phyloP scores from a whole-genome alignment of 2,113 vertebrate species.

The Arvicanthis niloticus region DNA sequence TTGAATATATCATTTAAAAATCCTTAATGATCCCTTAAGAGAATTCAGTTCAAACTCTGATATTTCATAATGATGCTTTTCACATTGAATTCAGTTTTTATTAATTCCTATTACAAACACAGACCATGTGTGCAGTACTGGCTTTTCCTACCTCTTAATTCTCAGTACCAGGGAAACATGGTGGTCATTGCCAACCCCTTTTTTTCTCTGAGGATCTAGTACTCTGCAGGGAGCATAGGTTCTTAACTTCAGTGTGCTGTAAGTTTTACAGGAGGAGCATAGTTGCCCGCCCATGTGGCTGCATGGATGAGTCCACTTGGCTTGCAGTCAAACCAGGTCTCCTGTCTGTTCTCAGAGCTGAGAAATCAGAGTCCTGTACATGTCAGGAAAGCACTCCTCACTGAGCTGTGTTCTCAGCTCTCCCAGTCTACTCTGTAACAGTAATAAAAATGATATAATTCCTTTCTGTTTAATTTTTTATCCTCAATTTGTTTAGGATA shows the following conservation, averaged over 20 bases:
- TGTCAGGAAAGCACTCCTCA: background rate
- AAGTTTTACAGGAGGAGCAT: background rate
- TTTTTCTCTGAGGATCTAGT: background rate
- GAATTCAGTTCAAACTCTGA: slow-evolving; percentile 31
- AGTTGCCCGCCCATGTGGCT: background rate
- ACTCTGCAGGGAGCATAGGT: background rate
- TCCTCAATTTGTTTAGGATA: background rate
- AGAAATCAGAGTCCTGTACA: background rate
- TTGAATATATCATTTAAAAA: slow-evolving; percentile 57
- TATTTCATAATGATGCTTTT: slow-evolving; percentile 42
- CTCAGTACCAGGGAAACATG: no score
- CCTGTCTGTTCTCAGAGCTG: background rate
- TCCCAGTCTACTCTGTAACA: background rate
- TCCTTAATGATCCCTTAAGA: slow-evolving; percentile 16
- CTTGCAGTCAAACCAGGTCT: background rate
- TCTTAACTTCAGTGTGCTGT: background rate
- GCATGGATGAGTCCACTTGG: background rate
- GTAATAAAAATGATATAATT: background rate
- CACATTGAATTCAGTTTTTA: slow-evolving; percentile 9
- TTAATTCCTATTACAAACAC: background rate
- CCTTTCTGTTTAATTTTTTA: background rate
- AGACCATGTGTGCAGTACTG: background rate
- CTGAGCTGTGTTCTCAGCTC: background rate
- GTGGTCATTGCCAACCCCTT: background rate
- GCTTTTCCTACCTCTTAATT: background rate